These are phyloP conservation scores for Heterocephalus glaber DNA, from an alignment of 2,113 vertebrate genomes.

Conservation along the genomic window DNA sequence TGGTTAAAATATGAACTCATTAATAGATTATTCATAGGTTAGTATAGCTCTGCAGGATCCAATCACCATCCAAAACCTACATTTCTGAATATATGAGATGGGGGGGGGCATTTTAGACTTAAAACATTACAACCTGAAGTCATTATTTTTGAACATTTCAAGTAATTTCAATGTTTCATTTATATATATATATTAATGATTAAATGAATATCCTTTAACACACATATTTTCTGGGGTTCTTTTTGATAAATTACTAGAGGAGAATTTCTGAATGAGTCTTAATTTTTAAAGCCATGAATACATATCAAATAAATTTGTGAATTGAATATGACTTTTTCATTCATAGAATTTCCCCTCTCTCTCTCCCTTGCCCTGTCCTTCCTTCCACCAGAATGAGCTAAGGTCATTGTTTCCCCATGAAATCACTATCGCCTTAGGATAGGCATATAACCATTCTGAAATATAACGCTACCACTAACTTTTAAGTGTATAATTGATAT, in stretches of 20 bases:
- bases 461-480: neutral
- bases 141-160: neutral
- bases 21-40: neutral
- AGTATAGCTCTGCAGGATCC: neutral
- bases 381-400: neutral
- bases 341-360: neutral
- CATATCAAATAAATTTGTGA: neutral
- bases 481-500: neutral
- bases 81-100: neutral
- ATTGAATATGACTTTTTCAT: neutral
- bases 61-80: no score
- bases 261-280: neutral
- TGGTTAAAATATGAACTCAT: neutral
- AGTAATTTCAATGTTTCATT: neutral
- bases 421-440: neutral
- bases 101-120: neutral
- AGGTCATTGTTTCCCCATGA: neutral
- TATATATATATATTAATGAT: neutral
- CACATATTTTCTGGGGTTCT: neutral
- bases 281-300: neutral
- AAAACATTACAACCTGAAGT: neutral
- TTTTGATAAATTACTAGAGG: neutral
- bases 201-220: neutral
- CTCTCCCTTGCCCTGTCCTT: neutral
- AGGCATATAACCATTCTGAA: neutral